Evolutionary conservation across 2,113 vertebrate species (phyloP), one percentile per base, ranked within the genome.

Genomic region (Gambusia holbrooki): DNA sequence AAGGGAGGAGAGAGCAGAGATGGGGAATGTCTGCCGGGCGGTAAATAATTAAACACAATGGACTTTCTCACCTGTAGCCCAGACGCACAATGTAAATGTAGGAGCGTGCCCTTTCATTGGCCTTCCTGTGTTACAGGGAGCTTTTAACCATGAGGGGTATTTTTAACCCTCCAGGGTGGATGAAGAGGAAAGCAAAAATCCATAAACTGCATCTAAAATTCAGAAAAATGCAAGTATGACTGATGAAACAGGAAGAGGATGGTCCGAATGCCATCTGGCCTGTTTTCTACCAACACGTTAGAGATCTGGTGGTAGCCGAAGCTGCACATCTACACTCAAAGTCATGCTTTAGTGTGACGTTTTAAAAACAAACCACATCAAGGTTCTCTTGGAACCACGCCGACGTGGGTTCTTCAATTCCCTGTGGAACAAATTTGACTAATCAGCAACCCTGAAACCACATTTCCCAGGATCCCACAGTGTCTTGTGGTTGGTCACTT

Each of bases 1-100:
- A 74, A 74, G 78, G 51, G 51, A 58, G 51, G 77, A 32, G 65
- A 27, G 86, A 77, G 83, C 86, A 88, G 89, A 87, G 75, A 71
- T 73, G 74, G 85, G 80, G 83, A 91, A 88, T 80, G 90, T 85
- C 87, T 90, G 82, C 69, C 67, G 66, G 42, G 51, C 68, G 72
- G 92, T 95, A 84, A 94, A 94, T 95, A 86, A 94, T 94, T 94
- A 92, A 95, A 93, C 91, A 91, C 87, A 87, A 86, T 93, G 92
- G 93, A 94, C 93, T 93, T 94, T 95, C 91, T 94, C 92, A 94
- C 92, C 87, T 92, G 74, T 80, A 87, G 82, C 42, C n/a, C 78
- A 63, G 67, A 63, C 40, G 30, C 77, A 88, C 83, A 79, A 69
- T 87, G 84, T 83, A 90, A 92, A 87, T 78, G 87, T 73, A 88